Conservation (phyloP, 2,888 invertebrate species). For the Monochamus alternatus region DNA sequence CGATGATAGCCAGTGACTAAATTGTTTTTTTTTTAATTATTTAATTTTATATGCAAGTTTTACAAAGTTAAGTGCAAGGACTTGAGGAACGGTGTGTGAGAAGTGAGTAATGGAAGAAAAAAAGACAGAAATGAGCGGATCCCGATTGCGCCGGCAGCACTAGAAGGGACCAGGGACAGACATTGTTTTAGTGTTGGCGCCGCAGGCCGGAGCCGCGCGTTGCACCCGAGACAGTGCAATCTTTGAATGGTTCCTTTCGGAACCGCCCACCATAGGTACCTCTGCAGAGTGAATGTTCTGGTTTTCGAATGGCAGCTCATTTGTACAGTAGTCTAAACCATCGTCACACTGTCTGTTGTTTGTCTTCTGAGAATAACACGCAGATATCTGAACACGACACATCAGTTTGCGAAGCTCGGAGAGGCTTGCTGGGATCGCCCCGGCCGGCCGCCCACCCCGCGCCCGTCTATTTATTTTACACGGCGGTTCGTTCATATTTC, state of each 20-base stretch:
- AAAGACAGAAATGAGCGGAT: slow-evolving; percentile 32
- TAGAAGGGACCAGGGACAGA: slow-evolving; percentile 48
- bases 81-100: slow-evolving; percentile 51
- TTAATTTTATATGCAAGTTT: slow-evolving; percentile 58
- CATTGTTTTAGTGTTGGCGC: slow-evolving; percentile 45
- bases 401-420: slow-evolving; percentile 21
- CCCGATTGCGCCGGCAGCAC: slow-evolving; percentile 54
- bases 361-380: slow-evolving; percentile 49
- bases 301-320: slow-evolving; percentile 67
- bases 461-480: slow-evolving; percentile 46
- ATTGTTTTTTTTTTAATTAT: slow-evolving; percentile 55
- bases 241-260: slow-evolving; percentile 65
- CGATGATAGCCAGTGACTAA: slow-evolving; percentile 54
- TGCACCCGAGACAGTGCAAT: slow-evolving; percentile 66
- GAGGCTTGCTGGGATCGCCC: slow-evolving; percentile 5
- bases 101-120: slow-evolving; percentile 43
- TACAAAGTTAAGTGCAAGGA: slow-evolving; percentile 58
- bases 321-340: slow-evolving; percentile 66
- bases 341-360: slow-evolving; percentile 61
- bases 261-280: slow-evolving; percentile 70
- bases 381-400: slow-evolving; percentile 20
- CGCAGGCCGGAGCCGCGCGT: slow-evolving; percentile 49
- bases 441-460: slow-evolving; percentile 24
- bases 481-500: slow-evolving; percentile 39
- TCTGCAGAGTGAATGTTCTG: slow-evolving; percentile 67